Conservation (phyloP, 2,113 vertebrate genomes). For the Brachypteracias leptosomus region DNA sequence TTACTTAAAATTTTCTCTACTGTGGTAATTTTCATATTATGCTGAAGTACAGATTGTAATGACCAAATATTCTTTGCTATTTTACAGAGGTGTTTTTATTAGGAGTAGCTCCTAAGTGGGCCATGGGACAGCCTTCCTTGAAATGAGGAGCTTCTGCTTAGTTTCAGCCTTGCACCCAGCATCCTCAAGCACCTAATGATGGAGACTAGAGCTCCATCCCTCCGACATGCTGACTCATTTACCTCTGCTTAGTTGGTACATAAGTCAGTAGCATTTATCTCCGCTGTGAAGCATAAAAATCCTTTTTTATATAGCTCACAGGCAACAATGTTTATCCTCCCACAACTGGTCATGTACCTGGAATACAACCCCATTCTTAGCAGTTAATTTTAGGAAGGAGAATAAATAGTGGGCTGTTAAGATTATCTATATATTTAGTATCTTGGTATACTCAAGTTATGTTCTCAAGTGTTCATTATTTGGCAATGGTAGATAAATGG, state of each 20-base stretch:
- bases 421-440: conserved; percentile 12
- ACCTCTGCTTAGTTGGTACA: neutral
- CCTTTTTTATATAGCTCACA: neutral
- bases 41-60: neutral
- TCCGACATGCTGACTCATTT: neutral
- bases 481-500: neutral
- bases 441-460: neutral
- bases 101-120: neutral
- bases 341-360: neutral
- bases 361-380: neutral
- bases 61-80: neutral
- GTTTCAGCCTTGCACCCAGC: neutral
- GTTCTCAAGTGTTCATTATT: neutral
- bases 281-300: neutral
- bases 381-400: neutral
- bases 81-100: neutral
- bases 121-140: neutral
- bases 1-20: neutral
- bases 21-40: neutral
- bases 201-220: neutral
- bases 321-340: neutral
- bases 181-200: neutral
- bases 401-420: neutral
- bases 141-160: neutral
- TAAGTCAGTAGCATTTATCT: neutral